phyloP scores from a whole-genome alignment of 2,113 vertebrate genomes.

The crab-eating macaque (Macaca fascicularis) region T2T-MFA8v1.1 NC_088384.1:116265001-116265500 shows the following conservation, averaged over 20 bases:
- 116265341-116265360: background rate
- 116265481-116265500: background rate
- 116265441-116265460: background rate
- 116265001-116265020: slow-evolving; percentile 66
- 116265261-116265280: accelerated
- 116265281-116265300: background rate
- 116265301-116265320: background rate
- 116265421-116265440: background rate
- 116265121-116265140: slow-evolving; percentile 68
- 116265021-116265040: slow-evolving; percentile 76
- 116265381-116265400: background rate
- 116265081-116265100: slow-evolving; percentile 72
- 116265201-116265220: background rate
- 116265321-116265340: background rate
- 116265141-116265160: slow-evolving; percentile 51
- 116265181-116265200: slow-evolving; percentile 40
- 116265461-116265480: accelerated
- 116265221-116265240: background rate
- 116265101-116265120: slow-evolving; percentile 63
- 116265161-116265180: slow-evolving; percentile 56
- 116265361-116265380: background rate
- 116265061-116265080: slow-evolving; percentile 61
- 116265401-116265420: background rate
- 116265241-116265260: background rate
- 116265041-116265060: slow-evolving; percentile 64